Evolutionary conservation across 2,797 vertebrate genomes (phyloP).

Genomic region (Ceryle rudis): DNA sequence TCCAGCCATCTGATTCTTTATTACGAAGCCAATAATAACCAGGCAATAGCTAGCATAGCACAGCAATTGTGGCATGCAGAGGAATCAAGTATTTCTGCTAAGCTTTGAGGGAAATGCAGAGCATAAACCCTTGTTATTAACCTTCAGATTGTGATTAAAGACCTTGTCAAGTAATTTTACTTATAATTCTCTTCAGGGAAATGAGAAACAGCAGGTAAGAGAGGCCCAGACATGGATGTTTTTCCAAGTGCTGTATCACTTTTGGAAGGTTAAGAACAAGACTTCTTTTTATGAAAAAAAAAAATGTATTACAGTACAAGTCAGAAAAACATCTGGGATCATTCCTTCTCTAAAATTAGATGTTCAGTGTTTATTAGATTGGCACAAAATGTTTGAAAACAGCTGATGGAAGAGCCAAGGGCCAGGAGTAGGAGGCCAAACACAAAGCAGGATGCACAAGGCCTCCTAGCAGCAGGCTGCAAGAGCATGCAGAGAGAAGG

Average conservation of each 20-base stretch:
- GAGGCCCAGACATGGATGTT: background rate
- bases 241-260: constrained; percentile 26
- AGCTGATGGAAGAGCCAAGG: background rate
- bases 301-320: background rate
- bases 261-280: constrained; percentile 53
- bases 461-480: background rate
- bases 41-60: background rate
- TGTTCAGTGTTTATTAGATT: background rate
- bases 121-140: background rate
- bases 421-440: background rate
- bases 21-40: background rate
- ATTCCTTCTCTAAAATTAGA: constrained; percentile 37
- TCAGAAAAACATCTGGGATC: constrained; percentile 22
- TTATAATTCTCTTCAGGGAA: background rate
- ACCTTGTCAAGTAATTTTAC: background rate
- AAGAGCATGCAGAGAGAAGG: fast-evolving
- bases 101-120: background rate
- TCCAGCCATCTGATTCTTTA: background rate
- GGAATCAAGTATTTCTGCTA: background rate
- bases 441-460: background rate
- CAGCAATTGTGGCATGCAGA: background rate
- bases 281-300: constrained; percentile 15
- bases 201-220: background rate
- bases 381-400: background rate
- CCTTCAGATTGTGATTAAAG: background rate